These are phyloP conservation scores for Lithophane ornitopus DNA, from an alignment of 2,888 invertebrate genomes.

Conservation along the genomic window DNA sequence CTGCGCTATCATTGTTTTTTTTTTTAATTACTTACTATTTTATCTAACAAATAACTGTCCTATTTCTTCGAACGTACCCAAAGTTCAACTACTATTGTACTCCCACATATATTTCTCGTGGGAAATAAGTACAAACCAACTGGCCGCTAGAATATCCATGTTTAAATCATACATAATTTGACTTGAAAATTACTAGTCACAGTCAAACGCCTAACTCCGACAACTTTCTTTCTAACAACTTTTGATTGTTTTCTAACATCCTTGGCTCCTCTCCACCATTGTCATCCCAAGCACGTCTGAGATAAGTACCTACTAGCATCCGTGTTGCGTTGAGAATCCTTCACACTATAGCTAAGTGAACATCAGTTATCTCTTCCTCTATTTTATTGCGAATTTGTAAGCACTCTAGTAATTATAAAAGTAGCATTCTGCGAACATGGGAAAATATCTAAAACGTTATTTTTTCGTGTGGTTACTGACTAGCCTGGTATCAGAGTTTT, in stretches of 20 bases:
- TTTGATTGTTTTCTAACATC: neutral
- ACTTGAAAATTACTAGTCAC: neutral
- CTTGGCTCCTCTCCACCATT: conserved; percentile 40
- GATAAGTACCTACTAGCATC: conserved; percentile 58
- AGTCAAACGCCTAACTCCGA: neutral
- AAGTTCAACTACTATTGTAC: conserved; percentile 6
- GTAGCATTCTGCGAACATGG: neutral
- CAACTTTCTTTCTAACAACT: conserved; percentile 10
- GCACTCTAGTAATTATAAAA: neutral
- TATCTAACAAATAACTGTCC: neutral
- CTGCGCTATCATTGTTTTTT: too few relatives aligned
- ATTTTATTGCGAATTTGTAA: neutral
- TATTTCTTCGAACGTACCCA: neutral
- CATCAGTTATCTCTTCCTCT: neutral
- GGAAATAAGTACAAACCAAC: conserved; percentile 30
- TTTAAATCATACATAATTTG: conserved; percentile 7
- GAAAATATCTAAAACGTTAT: too few relatives aligned
- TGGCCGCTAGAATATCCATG: conserved; percentile 1
- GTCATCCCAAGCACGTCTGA: conserved; percentile 59
- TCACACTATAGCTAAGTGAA: conserved; percentile 8
- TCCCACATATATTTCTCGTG: conserved; percentile 28
- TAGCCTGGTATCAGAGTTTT: too few relatives aligned
- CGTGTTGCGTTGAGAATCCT: conserved; percentile 53
- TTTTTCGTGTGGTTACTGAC: too few relatives aligned
- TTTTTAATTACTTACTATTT: neutral